Conservation (phyloP, 2,113 vertebrate genomes). For the Xenopus laevis region DNA sequence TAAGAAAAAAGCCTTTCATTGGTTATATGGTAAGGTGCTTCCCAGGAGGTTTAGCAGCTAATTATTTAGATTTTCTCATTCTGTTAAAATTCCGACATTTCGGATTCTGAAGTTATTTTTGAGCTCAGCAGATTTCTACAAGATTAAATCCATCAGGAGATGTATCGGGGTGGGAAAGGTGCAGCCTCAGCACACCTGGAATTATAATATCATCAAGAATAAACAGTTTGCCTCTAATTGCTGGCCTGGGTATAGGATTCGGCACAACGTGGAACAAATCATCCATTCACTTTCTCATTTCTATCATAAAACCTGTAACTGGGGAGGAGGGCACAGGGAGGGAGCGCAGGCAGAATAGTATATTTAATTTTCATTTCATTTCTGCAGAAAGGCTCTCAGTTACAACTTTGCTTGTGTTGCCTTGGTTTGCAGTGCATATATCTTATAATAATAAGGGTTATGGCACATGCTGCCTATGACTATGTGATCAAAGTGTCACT, state of each 20-base stretch:
- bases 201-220: slow-evolving; percentile 22
- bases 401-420: neutral
- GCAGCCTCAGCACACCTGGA: slow-evolving; percentile 4
- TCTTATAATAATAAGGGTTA: too few species aligned
- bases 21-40: too few species aligned
- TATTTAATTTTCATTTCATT: neutral
- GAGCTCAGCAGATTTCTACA: neutral
- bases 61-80: too few species aligned
- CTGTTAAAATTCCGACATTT: too few species aligned
- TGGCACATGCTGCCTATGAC: too few species aligned
- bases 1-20: too few species aligned
- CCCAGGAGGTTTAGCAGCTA: too few species aligned
- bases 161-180: neutral
- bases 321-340: neutral
- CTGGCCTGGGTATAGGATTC: neutral
- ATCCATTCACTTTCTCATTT: neutral
- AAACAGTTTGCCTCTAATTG: neutral
- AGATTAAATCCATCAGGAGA: neutral
- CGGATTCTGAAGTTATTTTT: neutral
- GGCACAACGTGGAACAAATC: neutral
- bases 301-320: neutral
- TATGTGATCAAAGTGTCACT: too few species aligned
- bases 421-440: too few species aligned
- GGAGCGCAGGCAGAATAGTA: neutral
- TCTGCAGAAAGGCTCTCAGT: neutral